A percentile compares a stretch with the other conserved stretches of the same genome.
phyloP scores from a whole-genome alignment of 2,113 vertebrate species.

The Taxidea taxus region DNA sequence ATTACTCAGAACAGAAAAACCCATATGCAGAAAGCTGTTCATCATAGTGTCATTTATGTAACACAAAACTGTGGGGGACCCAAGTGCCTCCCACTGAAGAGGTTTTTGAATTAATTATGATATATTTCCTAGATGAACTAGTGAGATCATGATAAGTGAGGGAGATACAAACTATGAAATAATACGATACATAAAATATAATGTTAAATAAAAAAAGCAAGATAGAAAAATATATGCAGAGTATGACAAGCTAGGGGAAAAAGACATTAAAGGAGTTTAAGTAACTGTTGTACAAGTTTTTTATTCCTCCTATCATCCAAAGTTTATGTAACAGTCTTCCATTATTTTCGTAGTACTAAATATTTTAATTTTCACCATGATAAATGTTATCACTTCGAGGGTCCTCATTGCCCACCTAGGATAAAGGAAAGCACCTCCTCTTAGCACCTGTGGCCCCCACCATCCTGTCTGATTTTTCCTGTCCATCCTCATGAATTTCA shows the following conservation, averaged over 20 bases:
- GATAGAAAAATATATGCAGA: neutral
- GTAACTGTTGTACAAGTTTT: neutral
- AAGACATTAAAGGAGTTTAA: neutral
- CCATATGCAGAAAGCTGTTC: neutral
- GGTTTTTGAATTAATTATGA: neutral
- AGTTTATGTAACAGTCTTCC: neutral
- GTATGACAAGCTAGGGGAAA: neutral
- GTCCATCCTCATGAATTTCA: neutral
- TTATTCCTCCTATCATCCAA: neutral
- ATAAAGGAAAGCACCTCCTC: neutral
- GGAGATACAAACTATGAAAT: neutral
- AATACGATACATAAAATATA: neutral
- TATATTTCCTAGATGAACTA: neutral
- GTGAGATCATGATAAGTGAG: neutral
- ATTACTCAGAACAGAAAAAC: neutral
- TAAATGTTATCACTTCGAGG: neutral
- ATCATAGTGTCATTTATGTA: neutral
- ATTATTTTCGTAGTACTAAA: neutral
- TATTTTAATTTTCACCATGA: neutral
- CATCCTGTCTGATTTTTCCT: neutral
- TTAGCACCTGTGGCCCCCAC: neutral
- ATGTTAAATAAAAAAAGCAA: neutral
- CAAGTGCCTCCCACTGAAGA: neutral
- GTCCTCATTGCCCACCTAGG: neutral
- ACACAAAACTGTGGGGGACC: neutral